Percentiles rank a stretch among this genome's conserved stretches.
phyloP scores from a whole-genome alignment of 1,140 invertebrate genomes.

The Drosophila navojoa region DNA sequence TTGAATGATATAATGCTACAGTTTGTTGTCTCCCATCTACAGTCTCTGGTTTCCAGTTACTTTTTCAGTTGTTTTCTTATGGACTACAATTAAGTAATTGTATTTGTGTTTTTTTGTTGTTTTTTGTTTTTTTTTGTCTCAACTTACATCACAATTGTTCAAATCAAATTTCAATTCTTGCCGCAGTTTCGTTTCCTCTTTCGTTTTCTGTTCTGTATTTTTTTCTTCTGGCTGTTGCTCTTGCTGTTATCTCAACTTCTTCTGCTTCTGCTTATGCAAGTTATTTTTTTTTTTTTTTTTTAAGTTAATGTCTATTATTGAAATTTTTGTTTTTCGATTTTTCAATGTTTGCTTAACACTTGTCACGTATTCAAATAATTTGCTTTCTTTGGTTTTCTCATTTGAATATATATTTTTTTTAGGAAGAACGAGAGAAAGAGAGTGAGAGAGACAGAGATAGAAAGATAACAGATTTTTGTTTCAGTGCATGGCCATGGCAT shows the following conservation, averaged over 20 bases:
- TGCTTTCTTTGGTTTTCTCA: slow-evolving; percentile 59
- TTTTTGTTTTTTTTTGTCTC: slow-evolving; percentile 24
- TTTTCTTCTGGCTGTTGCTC: slow-evolving; percentile 23
- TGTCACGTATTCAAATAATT: slow-evolving; percentile 40
- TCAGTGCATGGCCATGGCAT: slow-evolving; percentile 35
- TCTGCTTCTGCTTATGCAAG: slow-evolving; percentile 19
- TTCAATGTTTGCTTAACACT: slow-evolving; percentile 44
- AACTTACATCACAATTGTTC: slow-evolving; percentile 71
- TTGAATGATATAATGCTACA: too few relatives aligned
- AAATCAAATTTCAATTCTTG: slow-evolving; percentile 61
- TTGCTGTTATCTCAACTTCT: slow-evolving; percentile 27
- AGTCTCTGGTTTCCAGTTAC: slow-evolving; percentile 1
- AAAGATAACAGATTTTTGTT: slow-evolving; percentile 4
- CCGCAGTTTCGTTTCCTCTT: slow-evolving; percentile 50
- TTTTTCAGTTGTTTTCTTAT: neutral
- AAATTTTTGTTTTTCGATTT: slow-evolving; percentile 34
- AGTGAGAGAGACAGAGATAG: slow-evolving; percentile 1
- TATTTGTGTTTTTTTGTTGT: slow-evolving; percentile 14
- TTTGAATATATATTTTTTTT: slow-evolving; percentile 33
- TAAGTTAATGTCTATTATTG: slow-evolving; percentile 29
- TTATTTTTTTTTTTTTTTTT: slow-evolving; percentile 12
- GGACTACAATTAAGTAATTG: slow-evolving; percentile 20
- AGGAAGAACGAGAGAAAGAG: neutral
- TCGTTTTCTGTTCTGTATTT: slow-evolving; percentile 5
- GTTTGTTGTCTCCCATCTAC: too few relatives aligned